phyloP scores from a whole-genome alignment of 2,888 invertebrate genomes.

The Nipponacmea schrenckii region DNA sequence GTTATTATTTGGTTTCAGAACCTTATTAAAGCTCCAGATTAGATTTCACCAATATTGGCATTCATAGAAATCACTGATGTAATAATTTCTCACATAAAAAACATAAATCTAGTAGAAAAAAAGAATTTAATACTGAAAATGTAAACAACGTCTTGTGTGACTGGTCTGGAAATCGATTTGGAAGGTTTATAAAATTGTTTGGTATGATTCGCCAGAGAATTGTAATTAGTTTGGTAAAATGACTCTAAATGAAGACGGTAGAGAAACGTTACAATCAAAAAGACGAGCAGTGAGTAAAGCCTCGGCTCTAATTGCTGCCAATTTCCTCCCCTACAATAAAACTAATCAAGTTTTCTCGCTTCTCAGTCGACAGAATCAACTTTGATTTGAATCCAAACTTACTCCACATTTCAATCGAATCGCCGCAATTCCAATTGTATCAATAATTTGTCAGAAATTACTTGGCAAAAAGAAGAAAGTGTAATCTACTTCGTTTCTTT shows the following conservation, averaged over 20 bases:
- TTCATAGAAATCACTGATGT: no score
- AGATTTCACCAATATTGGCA: no score
- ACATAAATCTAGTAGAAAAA: no score
- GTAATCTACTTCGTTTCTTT: slow-evolving; percentile 6
- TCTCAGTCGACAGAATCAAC: not conserved
- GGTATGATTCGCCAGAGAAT: not conserved
- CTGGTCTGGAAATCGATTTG: not conserved
- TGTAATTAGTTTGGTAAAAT: not conserved
- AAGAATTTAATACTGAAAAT: no score
- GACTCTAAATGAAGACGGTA: not conserved
- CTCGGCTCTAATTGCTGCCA: slow-evolving; percentile 5
- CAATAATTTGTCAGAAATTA: slow-evolving; percentile 5
- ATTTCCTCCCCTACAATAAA: slow-evolving; percentile 3
- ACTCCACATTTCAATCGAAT: not conserved
- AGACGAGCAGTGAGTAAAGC: not conserved
- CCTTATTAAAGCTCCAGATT: no score
- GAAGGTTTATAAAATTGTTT: slow-evolving; percentile 1
- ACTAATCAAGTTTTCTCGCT: not conserved
- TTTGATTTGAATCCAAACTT: slow-evolving; percentile 8
- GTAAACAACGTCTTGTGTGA: no score
- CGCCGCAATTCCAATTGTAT: not conserved
- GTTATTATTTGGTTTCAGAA: no score
- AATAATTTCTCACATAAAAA: no score
- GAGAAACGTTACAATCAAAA: not conserved
- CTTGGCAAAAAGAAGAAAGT: not conserved